phyloP scores from a whole-genome alignment of 1,140 invertebrate genomes.

The Bombyx mandarina region DNA sequence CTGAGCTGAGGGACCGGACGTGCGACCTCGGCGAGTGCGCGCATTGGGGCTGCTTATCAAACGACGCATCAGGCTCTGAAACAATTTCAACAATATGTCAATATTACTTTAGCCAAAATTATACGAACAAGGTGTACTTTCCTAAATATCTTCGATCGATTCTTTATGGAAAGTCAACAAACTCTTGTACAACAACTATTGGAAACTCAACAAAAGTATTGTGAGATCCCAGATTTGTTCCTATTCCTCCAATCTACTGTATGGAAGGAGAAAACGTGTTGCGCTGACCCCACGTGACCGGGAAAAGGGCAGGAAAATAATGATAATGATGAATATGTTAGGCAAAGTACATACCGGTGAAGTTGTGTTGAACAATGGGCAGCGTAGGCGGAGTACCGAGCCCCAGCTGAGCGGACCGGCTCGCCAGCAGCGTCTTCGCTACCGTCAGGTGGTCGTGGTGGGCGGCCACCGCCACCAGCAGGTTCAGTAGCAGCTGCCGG shows the following conservation, averaged over 20 bases:
- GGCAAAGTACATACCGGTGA: constrained; percentile 75
- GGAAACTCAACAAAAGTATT: no score
- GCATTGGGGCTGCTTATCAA: constrained; percentile 78
- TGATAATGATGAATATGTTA: background rate
- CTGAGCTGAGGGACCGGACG: constrained; percentile 25
- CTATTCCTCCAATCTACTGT: no score
- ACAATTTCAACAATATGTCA: constrained; percentile 1
- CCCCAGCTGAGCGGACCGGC: constrained; percentile 82
- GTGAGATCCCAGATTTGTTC: no score
- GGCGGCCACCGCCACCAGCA: constrained; percentile 90
- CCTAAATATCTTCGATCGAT: no score
- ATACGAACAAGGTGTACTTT: no score
- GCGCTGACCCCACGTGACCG: no score
- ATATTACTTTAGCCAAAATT: background rate
- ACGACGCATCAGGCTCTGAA: constrained; percentile 80
- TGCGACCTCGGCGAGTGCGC: constrained; percentile 54
- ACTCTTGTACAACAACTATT: no score
- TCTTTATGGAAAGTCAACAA: no score
- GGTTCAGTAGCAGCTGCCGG: constrained; percentile 92
- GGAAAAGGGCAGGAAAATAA: background rate
- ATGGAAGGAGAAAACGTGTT: no score
- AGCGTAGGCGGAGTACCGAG: constrained; percentile 79
- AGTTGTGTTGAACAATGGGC: constrained; percentile 81
- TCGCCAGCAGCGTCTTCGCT: constrained; percentile 87
- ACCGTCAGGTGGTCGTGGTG: constrained; percentile 92